These are phyloP conservation scores for Pseudopipra pipra DNA, from an alignment of 2,113 vertebrate genomes.

Conservation along the genomic window DNA sequence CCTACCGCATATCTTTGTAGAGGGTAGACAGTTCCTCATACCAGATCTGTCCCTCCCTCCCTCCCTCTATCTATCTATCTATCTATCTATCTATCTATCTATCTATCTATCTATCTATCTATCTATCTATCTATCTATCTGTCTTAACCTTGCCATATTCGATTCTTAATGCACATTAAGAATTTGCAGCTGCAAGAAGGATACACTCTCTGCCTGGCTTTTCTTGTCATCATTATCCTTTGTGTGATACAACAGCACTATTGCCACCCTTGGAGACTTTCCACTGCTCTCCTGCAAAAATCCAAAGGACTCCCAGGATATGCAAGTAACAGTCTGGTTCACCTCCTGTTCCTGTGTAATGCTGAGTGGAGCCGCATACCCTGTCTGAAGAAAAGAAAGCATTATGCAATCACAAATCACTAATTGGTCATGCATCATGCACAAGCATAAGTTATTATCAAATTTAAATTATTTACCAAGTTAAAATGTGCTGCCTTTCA, in stretches of 20 bases:
- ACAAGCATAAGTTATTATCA: neutral
- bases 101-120: neutral
- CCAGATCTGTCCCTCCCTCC: neutral
- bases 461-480: neutral
- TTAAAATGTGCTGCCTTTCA: neutral
- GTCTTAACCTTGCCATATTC: neutral
- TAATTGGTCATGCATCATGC: neutral
- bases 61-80: neutral
- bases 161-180: neutral
- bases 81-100: neutral
- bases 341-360: rapidly evolving
- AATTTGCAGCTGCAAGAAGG: rapidly evolving
- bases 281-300: neutral
- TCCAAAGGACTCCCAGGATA: neutral
- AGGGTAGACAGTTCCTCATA: conserved; percentile 48
- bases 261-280: neutral
- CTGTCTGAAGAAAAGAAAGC: neutral
- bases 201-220: neutral
- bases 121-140: neutral
- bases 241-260: neutral
- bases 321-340: neutral
- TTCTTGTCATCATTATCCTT: neutral
- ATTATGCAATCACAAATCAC: neutral
- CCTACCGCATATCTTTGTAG: conserved; percentile 1
- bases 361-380: rapidly evolving